Evolutionary conservation across 1,140 invertebrate genomes (phyloP).

Genomic region (Hylyphantes graminicola): DNA sequence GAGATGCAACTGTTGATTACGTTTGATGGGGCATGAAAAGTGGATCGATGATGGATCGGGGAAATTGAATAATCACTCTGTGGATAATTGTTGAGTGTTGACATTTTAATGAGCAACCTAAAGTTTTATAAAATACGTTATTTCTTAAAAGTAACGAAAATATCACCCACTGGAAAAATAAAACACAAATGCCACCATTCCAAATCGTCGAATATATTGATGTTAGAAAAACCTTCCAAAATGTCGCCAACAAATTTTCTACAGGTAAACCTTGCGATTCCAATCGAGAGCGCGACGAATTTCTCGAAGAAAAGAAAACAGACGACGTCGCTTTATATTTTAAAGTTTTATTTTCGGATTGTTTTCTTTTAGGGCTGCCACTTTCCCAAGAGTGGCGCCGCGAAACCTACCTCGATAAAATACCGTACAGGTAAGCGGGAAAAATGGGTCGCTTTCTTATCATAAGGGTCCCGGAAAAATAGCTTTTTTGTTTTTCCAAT

Average conservation of each 20-base stretch:
- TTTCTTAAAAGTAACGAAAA: no score
- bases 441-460: constrained; percentile 27
- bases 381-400: constrained; percentile 28
- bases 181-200: neutral
- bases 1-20: no score
- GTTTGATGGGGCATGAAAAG: no score
- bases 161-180: no score
- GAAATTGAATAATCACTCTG: no score
- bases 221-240: no score
- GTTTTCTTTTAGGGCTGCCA: constrained; percentile 28
- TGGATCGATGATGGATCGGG: no score
- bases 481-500: neutral
- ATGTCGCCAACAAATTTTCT: neutral
- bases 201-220: neutral
- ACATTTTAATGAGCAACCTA: no score
- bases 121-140: no score
- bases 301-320: neutral
- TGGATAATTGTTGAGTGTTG: no score
- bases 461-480: neutral
- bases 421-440: constrained; percentile 48
- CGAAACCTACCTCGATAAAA: neutral
- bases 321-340: constrained; percentile 15
- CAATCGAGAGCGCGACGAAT: constrained; percentile 37
- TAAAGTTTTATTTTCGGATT: constrained; percentile 3
- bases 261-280: constrained; percentile 36